phyloP scores from a whole-genome alignment of 2,888 invertebrate genomes.

The Schizotus pectinicornis region DNA sequence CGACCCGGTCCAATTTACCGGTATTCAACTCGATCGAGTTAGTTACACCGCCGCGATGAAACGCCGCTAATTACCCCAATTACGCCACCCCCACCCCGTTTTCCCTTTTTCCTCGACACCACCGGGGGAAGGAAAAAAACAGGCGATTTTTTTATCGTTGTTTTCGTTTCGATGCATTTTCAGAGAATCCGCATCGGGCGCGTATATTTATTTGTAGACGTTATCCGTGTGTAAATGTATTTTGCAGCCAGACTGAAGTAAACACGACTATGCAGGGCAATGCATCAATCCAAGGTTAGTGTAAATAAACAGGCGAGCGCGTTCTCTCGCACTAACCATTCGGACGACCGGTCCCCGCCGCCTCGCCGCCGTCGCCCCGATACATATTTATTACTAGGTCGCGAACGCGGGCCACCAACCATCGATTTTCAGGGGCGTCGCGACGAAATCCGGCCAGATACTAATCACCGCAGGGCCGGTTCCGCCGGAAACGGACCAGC shows the following conservation, averaged over 20 bases:
- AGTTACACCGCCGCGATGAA: no score
- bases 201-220: constrained; percentile 43
- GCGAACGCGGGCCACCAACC: constrained; percentile 1
- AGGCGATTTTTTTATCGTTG: not conserved
- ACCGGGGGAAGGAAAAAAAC: no score
- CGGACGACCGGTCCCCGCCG: not conserved
- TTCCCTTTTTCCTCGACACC: no score
- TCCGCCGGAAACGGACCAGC: no score
- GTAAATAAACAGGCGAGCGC: constrained; percentile 39
- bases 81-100: no score
- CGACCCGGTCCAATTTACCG: no score
- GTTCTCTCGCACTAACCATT: constrained; percentile 16
- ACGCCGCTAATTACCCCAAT: no score
- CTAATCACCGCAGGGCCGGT: no score
- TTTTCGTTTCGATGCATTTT: constrained; percentile 11
- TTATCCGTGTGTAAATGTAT: constrained; percentile 54
- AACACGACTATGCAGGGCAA: constrained; percentile 56
- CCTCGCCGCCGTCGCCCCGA: constrained; percentile 22
- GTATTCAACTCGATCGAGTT: no score
- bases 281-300: constrained; percentile 57
- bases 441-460: not conserved
- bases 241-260: constrained; percentile 55
- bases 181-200: constrained; percentile 8
- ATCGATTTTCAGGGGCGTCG: not conserved
- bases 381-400: constrained; percentile 28